These are phyloP conservation scores for Drosophila pegasa DNA, from an alignment of 2,888 invertebrate genomes.

Conservation along the genomic window DNA sequence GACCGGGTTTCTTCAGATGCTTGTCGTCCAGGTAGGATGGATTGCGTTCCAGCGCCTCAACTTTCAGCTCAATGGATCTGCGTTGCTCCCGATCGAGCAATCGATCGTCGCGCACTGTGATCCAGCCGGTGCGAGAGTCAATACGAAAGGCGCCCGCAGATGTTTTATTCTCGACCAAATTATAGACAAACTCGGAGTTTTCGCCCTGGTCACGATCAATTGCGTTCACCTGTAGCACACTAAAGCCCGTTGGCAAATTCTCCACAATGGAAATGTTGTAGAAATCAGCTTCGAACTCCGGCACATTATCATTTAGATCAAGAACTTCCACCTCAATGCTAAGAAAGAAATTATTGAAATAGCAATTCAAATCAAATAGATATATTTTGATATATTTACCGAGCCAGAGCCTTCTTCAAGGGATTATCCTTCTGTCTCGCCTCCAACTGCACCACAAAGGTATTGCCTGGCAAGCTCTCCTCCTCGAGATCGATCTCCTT, in stretches of 20 bases:
- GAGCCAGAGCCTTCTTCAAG: constrained; percentile 89
- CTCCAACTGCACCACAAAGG: constrained; percentile 91
- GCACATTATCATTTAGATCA: constrained; percentile 91
- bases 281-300: constrained; percentile 94
- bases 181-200: constrained; percentile 93
- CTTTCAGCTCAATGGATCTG: constrained; percentile 90
- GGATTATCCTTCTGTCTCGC: constrained; percentile 92
- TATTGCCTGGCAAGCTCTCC: constrained; percentile 90
- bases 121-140: constrained; percentile 92
- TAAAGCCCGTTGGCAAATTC: constrained; percentile 92
- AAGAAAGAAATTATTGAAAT: not conserved
- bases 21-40: constrained; percentile 85
- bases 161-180: constrained; percentile 88
- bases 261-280: constrained; percentile 97
- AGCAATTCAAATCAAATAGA: too few species aligned
- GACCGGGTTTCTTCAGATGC: constrained; percentile 75
- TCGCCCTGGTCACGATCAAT: constrained; percentile 93
- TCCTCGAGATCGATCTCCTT: constrained; percentile 93
- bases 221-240: constrained; percentile 88
- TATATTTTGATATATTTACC: constrained; percentile 56
- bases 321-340: constrained; percentile 82
- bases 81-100: constrained; percentile 92
- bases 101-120: constrained; percentile 91
- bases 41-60: constrained; percentile 92
- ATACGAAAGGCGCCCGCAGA: constrained; percentile 91